Conservation (phyloP, 2,888 invertebrate genomes). For the Aphodius sticticus region DNA sequence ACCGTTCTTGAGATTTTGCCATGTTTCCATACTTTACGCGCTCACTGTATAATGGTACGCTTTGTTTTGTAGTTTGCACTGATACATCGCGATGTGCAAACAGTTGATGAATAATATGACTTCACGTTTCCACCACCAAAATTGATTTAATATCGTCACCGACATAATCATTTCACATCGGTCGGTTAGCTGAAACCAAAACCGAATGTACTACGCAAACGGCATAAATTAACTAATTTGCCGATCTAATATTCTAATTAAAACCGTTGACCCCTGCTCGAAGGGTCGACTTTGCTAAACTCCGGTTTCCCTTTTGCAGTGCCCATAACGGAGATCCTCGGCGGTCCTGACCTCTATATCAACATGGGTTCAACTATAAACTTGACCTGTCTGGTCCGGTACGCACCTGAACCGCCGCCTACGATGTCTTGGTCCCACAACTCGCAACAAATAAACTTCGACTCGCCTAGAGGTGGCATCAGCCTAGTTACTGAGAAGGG, state of each 20-base stretch:
- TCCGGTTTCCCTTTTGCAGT: constrained; percentile 63
- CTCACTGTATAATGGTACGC: too few relatives aligned
- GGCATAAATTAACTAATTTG: not conserved
- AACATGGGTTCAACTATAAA: constrained; percentile 90
- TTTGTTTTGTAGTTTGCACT: too few relatives aligned
- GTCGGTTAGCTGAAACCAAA: not conserved
- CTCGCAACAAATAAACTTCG: constrained; percentile 85
- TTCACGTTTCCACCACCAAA: not conserved
- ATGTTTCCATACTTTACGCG: too few relatives aligned
- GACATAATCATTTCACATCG: not conserved
- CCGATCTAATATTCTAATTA: not conserved
- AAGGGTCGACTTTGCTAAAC: not conserved
- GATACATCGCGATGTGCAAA: too few relatives aligned
- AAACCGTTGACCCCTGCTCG: not conserved
- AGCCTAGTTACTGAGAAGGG: constrained; percentile 89
- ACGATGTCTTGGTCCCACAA: constrained; percentile 87
- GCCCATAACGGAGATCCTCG: constrained; percentile 82
- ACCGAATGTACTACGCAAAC: not conserved
- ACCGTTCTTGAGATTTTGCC: too few relatives aligned
- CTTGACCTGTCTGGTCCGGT: constrained; percentile 83
- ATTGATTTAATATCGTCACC: not conserved
- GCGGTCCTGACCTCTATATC: constrained; percentile 84
- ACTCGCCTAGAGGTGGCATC: constrained; percentile 88
- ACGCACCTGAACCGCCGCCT: constrained; percentile 85
- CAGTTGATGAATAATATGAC: too few relatives aligned